These are phyloP conservation scores for Ormyrus nitidulus DNA, from an alignment of 2,888 invertebrate genomes.

Conservation along the genomic window DNA sequence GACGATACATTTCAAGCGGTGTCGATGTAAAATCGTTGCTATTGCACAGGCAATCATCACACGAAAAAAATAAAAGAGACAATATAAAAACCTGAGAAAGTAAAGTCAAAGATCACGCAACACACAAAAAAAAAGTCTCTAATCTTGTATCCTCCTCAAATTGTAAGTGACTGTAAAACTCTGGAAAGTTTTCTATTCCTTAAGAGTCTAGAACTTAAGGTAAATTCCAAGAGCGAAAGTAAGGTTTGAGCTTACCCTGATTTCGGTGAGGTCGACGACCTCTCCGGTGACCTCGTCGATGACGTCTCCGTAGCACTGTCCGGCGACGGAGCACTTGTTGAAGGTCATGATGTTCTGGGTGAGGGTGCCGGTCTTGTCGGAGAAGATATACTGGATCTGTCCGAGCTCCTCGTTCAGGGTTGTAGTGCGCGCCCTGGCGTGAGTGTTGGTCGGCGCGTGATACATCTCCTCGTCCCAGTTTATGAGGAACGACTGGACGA, in stretches of 20 bases:
- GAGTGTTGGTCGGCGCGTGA: conserved; percentile 91
- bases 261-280: conserved; percentile 90
- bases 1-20: conserved; percentile 51
- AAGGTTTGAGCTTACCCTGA: conserved; percentile 73
- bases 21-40: conserved; percentile 39
- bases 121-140: conserved; percentile 54
- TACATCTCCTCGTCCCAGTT: conserved; percentile 99
- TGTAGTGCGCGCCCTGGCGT: conserved; percentile 97
- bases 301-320: conserved; percentile 93
- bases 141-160: not conserved
- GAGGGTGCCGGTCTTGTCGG: conserved; percentile 99
- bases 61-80: conserved; percentile 25
- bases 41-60: conserved; percentile 29
- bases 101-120: conserved; percentile 42
- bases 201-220: too few species aligned
- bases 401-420: conserved; percentile 99
- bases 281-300: conserved; percentile 92
- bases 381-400: conserved; percentile 99
- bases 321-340: conserved; percentile 98
- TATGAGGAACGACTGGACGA: conserved; percentile 98
- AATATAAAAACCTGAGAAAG: not conserved
- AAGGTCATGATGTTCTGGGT: conserved; percentile 99
- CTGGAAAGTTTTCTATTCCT: too few species aligned
- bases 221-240: too few species aligned
- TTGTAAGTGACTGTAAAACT: too few species aligned